phyloP scores from a whole-genome alignment of 2,113 vertebrate genomes.

The Toxotes chatareus region DNA sequence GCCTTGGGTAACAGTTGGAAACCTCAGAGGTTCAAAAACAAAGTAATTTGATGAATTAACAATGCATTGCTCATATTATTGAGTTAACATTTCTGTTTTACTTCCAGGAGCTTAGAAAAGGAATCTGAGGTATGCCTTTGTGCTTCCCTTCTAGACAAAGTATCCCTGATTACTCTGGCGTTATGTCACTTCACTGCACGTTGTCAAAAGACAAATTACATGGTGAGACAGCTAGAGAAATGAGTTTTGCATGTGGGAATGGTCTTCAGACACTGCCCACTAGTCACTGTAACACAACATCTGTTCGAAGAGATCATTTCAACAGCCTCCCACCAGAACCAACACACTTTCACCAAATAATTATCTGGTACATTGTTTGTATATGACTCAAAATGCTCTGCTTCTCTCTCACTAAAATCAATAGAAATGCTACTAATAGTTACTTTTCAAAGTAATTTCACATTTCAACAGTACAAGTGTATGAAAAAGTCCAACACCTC shows the following conservation, averaged over 20 bases:
- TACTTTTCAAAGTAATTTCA: background rate
- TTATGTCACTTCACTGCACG: constrained; percentile 74
- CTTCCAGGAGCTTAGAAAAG: constrained; percentile 76
- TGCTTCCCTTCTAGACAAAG: constrained; percentile 79
- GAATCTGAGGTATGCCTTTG: constrained; percentile 76
- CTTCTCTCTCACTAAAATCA: background rate
- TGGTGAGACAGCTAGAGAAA: constrained; percentile 61
- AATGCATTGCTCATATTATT: constrained; percentile 64
- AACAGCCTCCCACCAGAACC: constrained; percentile 50
- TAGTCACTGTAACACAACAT: constrained; percentile 72
- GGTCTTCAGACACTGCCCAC: constrained; percentile 55
- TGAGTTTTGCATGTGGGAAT: constrained; percentile 73
- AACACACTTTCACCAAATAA: constrained; percentile 60
- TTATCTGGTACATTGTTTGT: constrained; percentile 58
- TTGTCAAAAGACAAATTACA: constrained; percentile 74
- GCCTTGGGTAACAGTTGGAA: constrained; percentile 77
- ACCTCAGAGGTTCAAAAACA: constrained; percentile 68
- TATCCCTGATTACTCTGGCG: constrained; percentile 76
- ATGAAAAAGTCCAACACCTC: background rate
- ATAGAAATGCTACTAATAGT: background rate
- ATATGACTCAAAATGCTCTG: constrained; percentile 35
- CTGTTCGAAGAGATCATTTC: constrained; percentile 76
- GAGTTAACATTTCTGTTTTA: constrained; percentile 77
- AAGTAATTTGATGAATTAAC: constrained; percentile 72
- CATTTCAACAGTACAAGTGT: background rate